A percentile compares a stretch with the other conserved stretches of the same genome.
Evolutionary conservation across 2,888 invertebrate species (phyloP).

Genomic region (Drosophila falleni): DNA sequence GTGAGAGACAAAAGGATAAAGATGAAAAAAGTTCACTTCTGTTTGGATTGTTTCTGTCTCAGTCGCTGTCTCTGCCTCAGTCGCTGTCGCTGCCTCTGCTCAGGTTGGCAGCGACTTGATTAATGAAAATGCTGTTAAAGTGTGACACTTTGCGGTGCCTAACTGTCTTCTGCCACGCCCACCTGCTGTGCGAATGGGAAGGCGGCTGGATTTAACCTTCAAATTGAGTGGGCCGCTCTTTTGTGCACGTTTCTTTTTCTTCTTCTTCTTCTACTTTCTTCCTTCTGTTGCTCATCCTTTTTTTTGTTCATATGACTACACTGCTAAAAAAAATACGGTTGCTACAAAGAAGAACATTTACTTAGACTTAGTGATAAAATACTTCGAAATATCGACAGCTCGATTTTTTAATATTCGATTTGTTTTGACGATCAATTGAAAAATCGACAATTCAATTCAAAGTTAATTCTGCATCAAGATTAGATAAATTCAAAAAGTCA

Average conservation of each 20-base stretch:
- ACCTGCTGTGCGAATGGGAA: constrained; percentile 26
- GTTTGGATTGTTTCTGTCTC: constrained; percentile 25
- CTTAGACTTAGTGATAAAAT: no score
- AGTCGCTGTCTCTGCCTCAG: not conserved
- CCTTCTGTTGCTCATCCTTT: not conserved
- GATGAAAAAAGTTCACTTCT: constrained; percentile 41
- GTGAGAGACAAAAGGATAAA: constrained; percentile 50
- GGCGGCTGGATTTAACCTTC: constrained; percentile 46
- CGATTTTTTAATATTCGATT: no score
- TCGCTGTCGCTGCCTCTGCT: constrained; percentile 9
- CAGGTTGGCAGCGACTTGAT: constrained; percentile 58
- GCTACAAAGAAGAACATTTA: not conserved
- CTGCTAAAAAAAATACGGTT: not conserved
- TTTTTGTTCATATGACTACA: not conserved
- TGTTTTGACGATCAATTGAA: not conserved
- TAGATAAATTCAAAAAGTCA: no score
- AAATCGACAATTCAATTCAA: not conserved
- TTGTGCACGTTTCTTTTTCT: constrained; percentile 10
- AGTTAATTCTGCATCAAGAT: no score
- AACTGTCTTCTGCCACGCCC: constrained; percentile 65
- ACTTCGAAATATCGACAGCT: no score
- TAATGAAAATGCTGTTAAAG: constrained; percentile 78
- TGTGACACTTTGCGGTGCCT: constrained; percentile 76
- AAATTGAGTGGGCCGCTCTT: constrained; percentile 49
- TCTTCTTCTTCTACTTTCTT: constrained; percentile 1